phyloP scores from a whole-genome alignment of 2,888 invertebrate genomes.

The Cerastis leucographa region DNA sequence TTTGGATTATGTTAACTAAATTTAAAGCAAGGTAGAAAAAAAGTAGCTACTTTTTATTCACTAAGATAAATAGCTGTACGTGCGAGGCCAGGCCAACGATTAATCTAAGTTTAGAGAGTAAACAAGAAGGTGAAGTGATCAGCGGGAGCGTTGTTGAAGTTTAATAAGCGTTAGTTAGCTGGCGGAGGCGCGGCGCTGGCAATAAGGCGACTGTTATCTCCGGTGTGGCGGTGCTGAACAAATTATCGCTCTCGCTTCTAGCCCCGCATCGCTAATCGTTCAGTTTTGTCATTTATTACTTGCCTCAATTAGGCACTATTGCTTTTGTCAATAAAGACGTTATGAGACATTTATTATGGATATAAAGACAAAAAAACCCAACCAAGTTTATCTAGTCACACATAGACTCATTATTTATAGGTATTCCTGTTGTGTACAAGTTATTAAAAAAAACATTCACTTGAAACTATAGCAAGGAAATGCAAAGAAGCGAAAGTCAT shows the following conservation, averaged over 20 bases:
- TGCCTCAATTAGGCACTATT: constrained; percentile 24
- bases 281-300: constrained; percentile 60
- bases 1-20: constrained; percentile 49
- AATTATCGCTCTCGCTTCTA: constrained; percentile 78
- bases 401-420: background rate
- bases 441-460: background rate
- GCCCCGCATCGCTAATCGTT: constrained; percentile 67
- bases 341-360: background rate
- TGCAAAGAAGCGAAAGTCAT: constrained; percentile 67
- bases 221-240: constrained; percentile 80
- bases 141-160: constrained; percentile 89
- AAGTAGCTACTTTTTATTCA: constrained; percentile 71
- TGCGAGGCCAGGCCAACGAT: constrained; percentile 83
- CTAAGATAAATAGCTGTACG: constrained; percentile 80
- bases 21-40: constrained; percentile 51
- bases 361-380: background rate
- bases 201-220: constrained; percentile 88
- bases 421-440: background rate
- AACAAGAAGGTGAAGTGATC: constrained; percentile 90
- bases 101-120: constrained; percentile 90
- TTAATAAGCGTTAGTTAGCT: constrained; percentile 90
- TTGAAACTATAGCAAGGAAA: constrained; percentile 63
- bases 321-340: background rate
- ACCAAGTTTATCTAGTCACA: background rate
- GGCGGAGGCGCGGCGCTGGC: constrained; percentile 81